phyloP scores from a whole-genome alignment of 2,888 invertebrate genomes.

The Coelogynopora nodosa region DNA sequence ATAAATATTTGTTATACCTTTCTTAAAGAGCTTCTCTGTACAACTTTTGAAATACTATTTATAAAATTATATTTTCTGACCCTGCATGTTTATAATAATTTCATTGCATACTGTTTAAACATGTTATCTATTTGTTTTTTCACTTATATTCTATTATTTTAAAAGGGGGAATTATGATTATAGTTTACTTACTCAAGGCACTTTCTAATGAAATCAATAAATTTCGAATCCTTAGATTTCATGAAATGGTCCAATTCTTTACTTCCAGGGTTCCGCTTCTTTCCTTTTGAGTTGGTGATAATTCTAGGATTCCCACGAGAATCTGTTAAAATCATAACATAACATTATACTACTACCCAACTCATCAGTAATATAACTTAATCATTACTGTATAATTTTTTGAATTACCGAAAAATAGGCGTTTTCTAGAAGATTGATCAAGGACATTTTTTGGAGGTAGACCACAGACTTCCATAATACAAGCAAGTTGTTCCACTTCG shows the following conservation, averaged over 20 bases:
- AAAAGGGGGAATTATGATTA: too few species aligned
- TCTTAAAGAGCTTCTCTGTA: too few species aligned
- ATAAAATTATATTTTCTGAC: too few species aligned
- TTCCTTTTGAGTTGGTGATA: background rate
- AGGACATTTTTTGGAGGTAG: slow-evolving; percentile 82
- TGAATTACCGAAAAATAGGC: slow-evolving; percentile 59
- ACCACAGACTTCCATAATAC: slow-evolving; percentile 91
- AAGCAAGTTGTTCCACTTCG: slow-evolving; percentile 90
- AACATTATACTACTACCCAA: too few species aligned
- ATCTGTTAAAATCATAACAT: too few species aligned
- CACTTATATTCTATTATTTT: too few species aligned
- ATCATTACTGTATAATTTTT: background rate
- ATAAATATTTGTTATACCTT: too few species aligned
- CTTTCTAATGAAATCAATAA: background rate
- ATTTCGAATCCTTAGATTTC: background rate
- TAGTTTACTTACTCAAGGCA: background rate
- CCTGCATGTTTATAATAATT: too few species aligned
- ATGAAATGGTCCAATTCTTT: background rate
- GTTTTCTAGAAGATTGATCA: slow-evolving; percentile 70
- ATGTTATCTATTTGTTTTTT: too few species aligned
- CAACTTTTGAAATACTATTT: too few species aligned
- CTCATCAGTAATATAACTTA: background rate
- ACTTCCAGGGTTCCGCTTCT: background rate
- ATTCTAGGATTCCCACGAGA: background rate
- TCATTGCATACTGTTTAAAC: too few species aligned